Base-by-base conservation (phyloP, 2,888 invertebrate species). In the Rotaria socialis region DNA sequence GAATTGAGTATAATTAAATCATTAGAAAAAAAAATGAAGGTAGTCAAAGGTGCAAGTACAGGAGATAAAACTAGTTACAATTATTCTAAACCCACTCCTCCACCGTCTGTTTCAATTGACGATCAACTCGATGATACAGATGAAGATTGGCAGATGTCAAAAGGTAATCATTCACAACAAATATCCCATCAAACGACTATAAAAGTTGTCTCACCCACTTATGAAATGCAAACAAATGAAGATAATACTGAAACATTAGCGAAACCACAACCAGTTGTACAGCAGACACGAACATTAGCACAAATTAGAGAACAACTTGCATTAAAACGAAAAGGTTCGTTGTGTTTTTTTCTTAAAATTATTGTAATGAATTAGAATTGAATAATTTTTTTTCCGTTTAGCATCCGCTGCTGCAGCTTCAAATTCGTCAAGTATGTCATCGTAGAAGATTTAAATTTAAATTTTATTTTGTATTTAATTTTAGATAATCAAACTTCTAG, bases 231-330 rank as follows among this genome's bases (percentile, higher is more conserved):
- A 80, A 80, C 24, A 24, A 80, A n/a, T n/a, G 47, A 80, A n/a
- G 43, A 80, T 24, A 27, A 27, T 67, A n/a, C 2, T 67, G 67
- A 67, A 67, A 24, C 10, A 27, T 10, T 47, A n/a, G 24, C n/a
- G 11, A 80, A 80, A n/a, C 43, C 80, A 43, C 3, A 2, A 47
- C 5, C 11, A 47, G 22, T 47, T 24, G n/a, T 11, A 80, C 80
- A 80, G 47, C 80, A 80, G 47, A 80, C 80, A 80, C 80, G 80
- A 24, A 80, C 80, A 47, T 47, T 80, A 47, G 80, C 80, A 80
- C 80, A 80, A n/a, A 80, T 80, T 14, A 22, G 80, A 47, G 80
- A 80, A 80, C 80, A 80, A 80, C 47, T 80, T 24, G 80, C 80
- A n/a, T n/a, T 80, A 35, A 80, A 80, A 80, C 80, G 80, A 43